phyloP scores from a whole-genome alignment of 1,140 invertebrate species.

The Pogonognathellus flavescens region DNA sequence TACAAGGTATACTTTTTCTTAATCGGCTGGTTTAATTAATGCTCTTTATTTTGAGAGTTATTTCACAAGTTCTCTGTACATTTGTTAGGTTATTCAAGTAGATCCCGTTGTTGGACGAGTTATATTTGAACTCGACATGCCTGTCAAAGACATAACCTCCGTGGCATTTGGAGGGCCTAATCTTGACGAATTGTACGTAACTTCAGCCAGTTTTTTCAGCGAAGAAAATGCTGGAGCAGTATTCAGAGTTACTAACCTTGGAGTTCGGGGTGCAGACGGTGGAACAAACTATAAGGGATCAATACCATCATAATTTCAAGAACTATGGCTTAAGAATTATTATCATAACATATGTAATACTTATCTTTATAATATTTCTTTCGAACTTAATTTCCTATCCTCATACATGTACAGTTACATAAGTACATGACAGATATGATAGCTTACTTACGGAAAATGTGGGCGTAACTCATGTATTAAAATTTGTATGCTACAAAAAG shows the following conservation, averaged over 20 bases:
- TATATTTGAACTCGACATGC: conserved; percentile 69
- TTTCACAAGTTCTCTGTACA: no score
- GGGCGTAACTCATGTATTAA: no score
- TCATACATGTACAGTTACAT: no score
- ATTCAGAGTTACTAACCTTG: neutral
- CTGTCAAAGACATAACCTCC: conserved; percentile 72
- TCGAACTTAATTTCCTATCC: no score
- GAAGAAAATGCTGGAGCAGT: neutral
- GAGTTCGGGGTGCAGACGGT: neutral
- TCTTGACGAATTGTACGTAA: conserved; percentile 71
- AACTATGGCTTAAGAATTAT: no score
- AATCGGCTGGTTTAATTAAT: neutral
- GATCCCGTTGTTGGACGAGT: conserved; percentile 68
- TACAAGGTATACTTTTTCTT: conserved; percentile 68
- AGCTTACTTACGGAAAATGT: no score
- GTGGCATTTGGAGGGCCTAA: conserved; percentile 75
- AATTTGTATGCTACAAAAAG: no score
- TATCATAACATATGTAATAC: no score
- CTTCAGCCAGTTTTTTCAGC: neutral
- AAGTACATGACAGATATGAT: no score
- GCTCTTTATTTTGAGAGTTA: no score
- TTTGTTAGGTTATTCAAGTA: conserved; percentile 2
- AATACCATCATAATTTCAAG: neutral
- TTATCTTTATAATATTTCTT: no score
- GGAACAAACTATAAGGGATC: neutral